Evolutionary conservation across 2,113 vertebrate genomes (phyloP), one percentile per base, ranked within the genome.

Genomic region (Oryzias curvinotus): DNA sequence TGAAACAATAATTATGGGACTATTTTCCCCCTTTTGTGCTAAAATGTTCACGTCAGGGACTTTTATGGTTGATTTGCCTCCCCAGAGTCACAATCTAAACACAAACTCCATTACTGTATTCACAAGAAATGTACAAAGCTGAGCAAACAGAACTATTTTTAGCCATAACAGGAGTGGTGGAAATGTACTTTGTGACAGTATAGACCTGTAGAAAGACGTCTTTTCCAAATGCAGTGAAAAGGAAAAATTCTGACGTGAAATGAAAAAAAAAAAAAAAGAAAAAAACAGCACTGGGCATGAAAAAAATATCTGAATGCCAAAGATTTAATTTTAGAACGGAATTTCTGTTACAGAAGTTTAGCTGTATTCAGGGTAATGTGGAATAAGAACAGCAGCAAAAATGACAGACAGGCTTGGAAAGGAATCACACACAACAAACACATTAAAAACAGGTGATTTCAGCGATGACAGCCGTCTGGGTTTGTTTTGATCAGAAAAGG

Each of bases 181-280:
- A 87, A 85, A 78, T 67, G 3, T 65, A 68, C 73, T 83, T 47
- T 16, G 15, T 47, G 81, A 82, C 63, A 23, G 65, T 62, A 62
- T 21, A 80, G 72, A 62, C 50, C 71, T 8, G 45, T 81, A 79
- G 68, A 82, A 88, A 77, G 55, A 52, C 57, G 59, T 57, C 63
- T 44, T 77, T 84, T 86, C 84, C 81, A 79, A 83, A 65, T 52
- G 18, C 52, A 47, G 71, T 53, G 50, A 71, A 52, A 68, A 75
- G 79, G 36, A 36, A 82, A 86, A 75, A 78, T 56, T 72, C 63
- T 48, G 46, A 78, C 65, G 76, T 69, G 43, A 72, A 47, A 74
- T 76, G 80, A 83, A 83, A 83, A 85, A 83, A 75, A 77, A 80
- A 77, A 83, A 83, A 83, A 85, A 83, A 75, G 75, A 80, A 77